Percentiles rank a stretch among this genome's conserved stretches.
Evolutionary conservation across 2,888 invertebrate species (phyloP).

Genomic region (Andrena bucephala): DNA sequence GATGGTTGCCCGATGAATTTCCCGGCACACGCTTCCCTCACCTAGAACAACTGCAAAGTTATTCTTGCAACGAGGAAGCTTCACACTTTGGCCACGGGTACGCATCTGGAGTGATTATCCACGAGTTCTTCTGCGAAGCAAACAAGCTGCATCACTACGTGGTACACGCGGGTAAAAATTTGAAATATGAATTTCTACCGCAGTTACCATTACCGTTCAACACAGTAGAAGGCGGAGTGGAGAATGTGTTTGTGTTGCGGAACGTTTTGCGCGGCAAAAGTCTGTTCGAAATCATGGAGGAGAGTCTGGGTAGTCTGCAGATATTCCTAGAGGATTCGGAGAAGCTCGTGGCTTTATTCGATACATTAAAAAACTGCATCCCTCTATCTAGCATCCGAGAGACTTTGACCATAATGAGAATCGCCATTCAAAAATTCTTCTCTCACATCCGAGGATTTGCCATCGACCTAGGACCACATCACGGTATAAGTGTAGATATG

Average conservation of each 20-base stretch:
- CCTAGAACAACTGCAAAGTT: not conserved
- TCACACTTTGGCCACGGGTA: conserved; percentile 22
- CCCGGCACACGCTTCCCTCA: not conserved
- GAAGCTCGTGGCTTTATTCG: conserved; percentile 44
- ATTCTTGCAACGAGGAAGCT: conserved; percentile 48
- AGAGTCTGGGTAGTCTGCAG: not conserved
- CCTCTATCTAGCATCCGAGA: conserved; percentile 26
- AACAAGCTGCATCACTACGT: conserved; percentile 44
- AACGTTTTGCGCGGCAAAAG: not conserved
- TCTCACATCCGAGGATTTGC: not conserved
- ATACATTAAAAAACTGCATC: conserved; percentile 31
- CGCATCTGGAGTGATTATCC: conserved; percentile 2
- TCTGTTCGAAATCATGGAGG: not conserved
- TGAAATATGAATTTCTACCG: conserved; percentile 44
- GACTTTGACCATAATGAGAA: conserved; percentile 26
- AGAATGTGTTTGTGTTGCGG: not conserved
- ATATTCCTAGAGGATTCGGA: conserved; percentile 47
- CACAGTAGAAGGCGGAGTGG: not conserved
- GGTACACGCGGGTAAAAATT: conserved; percentile 13
- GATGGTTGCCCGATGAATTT: not conserved
- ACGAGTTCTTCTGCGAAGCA: conserved; percentile 62
- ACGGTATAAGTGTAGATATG: not conserved
- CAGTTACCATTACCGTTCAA: not conserved
- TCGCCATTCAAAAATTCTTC: not conserved
- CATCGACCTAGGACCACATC: not conserved